phyloP scores from a whole-genome alignment of 2,888 invertebrate species.

The Acrobasis consociella region DNA sequence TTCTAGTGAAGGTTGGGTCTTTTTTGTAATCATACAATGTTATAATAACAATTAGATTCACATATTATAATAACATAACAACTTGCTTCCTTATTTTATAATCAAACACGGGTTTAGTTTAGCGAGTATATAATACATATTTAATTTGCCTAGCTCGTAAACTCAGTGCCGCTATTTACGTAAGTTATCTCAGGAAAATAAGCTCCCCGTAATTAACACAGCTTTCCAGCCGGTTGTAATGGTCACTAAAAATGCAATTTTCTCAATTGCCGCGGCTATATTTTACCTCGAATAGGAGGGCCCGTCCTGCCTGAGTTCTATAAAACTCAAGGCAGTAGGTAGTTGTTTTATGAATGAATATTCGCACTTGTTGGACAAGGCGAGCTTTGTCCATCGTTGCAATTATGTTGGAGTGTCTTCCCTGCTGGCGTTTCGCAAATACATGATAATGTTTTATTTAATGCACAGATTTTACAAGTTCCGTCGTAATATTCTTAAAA shows the following conservation, averaged over 20 bases:
- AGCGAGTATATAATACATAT: not conserved
- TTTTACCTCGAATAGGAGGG: not conserved
- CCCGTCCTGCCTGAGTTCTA: not conserved
- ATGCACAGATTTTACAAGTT: too few species aligned
- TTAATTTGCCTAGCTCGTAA: constrained; percentile 22
- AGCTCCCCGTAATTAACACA: constrained; percentile 29
- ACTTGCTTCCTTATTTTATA: too few species aligned
- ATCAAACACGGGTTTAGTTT: constrained; percentile 3
- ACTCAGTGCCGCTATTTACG: constrained; percentile 38
- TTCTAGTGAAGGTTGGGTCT: too few species aligned
- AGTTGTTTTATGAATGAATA: constrained; percentile 2
- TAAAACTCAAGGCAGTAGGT: not conserved
- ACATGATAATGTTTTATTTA: not conserved
- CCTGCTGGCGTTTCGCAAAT: not conserved
- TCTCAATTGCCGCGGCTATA: not conserved
- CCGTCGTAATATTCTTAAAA: too few species aligned
- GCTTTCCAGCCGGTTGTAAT: constrained; percentile 11
- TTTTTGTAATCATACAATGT: too few species aligned
- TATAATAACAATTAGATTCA: too few species aligned
- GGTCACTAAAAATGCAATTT: constrained; percentile 1
- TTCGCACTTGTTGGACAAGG: not conserved
- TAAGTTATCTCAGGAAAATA: constrained; percentile 38
- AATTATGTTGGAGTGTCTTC: not conserved
- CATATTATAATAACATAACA: too few species aligned
- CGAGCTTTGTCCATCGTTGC: not conserved